Conservation (phyloP, 2,797 vertebrate species). For the Parotocinclus haroldoi region DNA sequence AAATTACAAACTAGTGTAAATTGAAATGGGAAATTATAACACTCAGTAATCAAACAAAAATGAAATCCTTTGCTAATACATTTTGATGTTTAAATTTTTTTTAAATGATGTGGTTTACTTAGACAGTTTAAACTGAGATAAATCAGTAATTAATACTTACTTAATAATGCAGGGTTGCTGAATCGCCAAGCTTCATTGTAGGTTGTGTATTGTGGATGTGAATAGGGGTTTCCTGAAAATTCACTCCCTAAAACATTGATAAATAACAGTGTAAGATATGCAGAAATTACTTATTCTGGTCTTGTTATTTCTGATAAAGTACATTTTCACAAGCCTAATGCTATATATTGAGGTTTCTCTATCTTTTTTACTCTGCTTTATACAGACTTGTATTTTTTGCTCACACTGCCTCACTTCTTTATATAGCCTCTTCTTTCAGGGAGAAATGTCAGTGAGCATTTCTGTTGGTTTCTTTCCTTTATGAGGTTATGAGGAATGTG, state of each 20-base stretch:
- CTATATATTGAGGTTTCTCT: no score
- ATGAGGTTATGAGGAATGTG: conserved; percentile 72
- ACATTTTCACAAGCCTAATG: no score
- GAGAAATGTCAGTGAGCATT: conserved; percentile 59
- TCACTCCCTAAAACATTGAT: conserved; percentile 82
- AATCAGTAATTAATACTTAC: conserved; percentile 77
- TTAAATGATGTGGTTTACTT: no score
- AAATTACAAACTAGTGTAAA: background rate
- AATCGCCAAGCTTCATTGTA: conserved; percentile 99
- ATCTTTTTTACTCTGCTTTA: no score
- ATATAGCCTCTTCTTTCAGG: conserved; percentile 48
- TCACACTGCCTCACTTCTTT: conserved; percentile 42
- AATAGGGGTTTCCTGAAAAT: conserved; percentile 98
- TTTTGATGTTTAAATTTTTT: background rate
- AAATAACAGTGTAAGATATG: conserved; percentile 2
- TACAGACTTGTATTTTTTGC: no score
- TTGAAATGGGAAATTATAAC: background rate
- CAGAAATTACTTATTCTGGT: no score
- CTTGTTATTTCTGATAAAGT: no score
- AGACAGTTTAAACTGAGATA: conserved; percentile 6
- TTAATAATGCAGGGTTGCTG: conserved; percentile 99
- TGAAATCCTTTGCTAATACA: no score
- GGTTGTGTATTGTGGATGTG: conserved; percentile 97
- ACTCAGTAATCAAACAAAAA: no score
- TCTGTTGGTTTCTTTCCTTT: conserved; percentile 72